Evolutionary conservation across 2,113 vertebrate genomes (phyloP).

Genomic region (Pongo pygmaeus): DNA sequence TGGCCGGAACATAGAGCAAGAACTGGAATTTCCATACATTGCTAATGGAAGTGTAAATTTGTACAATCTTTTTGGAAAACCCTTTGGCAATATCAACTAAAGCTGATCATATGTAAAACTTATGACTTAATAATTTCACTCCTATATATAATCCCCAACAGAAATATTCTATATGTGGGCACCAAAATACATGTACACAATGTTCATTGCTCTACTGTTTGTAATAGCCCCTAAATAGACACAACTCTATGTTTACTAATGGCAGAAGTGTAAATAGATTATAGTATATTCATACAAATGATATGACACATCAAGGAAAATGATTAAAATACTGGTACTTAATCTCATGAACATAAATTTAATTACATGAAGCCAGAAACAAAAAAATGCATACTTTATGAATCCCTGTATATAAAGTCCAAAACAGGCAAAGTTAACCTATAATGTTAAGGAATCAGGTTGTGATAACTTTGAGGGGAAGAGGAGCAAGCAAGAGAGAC

Average conservation of each 20-base stretch:
- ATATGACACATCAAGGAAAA: not conserved
- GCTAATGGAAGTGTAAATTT: not conserved
- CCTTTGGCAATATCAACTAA: not conserved
- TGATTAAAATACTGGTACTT: not conserved
- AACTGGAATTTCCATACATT: not conserved
- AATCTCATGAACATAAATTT: not conserved
- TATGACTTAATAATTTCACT: not conserved
- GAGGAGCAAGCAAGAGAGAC: not conserved
- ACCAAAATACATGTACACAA: not conserved
- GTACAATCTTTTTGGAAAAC: not conserved
- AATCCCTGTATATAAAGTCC: not conserved
- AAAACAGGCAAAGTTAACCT: not conserved
- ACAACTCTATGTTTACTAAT: not conserved
- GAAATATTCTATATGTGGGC: not conserved
- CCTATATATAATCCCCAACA: not conserved
- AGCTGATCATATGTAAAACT: not conserved
- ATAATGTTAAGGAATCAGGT: not conserved
- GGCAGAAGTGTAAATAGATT: not conserved
- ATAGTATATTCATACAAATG: not conserved
- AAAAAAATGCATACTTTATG: not conserved
- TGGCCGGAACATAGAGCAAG: not conserved
- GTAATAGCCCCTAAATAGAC: not conserved
- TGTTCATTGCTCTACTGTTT: not conserved
- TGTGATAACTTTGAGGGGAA: not conserved
- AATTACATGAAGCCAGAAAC: not conserved